Evolutionary conservation across 2,113 vertebrate genomes (phyloP).

Genomic region (Leptocoma aspasia): DNA sequence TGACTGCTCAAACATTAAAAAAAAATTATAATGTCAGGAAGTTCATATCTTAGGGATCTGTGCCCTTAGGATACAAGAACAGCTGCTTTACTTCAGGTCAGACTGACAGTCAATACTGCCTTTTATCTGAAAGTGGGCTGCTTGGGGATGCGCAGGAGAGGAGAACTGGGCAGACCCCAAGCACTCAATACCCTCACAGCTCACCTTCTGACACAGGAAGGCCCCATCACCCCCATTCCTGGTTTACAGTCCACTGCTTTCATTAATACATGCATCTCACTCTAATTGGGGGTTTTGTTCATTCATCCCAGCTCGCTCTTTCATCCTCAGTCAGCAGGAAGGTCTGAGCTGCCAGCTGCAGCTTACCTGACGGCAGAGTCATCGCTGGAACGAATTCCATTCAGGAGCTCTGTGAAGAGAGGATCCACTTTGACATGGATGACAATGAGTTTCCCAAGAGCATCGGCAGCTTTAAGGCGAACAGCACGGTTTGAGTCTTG

Average conservation of each 20-base stretch:
- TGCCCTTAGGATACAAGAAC: neutral
- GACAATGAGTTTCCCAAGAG: slow-evolving; percentile 90
- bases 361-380: slow-evolving; percentile 90
- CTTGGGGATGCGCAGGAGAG: neutral
- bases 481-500: slow-evolving; percentile 92
- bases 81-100: neutral
- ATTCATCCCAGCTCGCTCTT: neutral
- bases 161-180: neutral
- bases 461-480: slow-evolving; percentile 90
- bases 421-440: slow-evolving; percentile 97
- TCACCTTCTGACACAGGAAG: neutral
- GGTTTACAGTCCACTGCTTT: neutral
- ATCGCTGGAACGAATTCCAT: slow-evolving; percentile 88
- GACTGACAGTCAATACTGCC: neutral
- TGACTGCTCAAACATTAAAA: neutral
- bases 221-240: neutral
- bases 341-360: neutral
- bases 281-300: neutral
- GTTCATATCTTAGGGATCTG: neutral
- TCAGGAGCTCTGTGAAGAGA: slow-evolving; percentile 89
- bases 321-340: neutral
- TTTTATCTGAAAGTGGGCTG: neutral
- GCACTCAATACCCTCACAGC: neutral
- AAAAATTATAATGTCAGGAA: neutral
- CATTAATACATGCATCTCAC: neutral